Base-by-base conservation (phyloP, 1,140 invertebrate genomes). In the Apis dorsata region DNA sequence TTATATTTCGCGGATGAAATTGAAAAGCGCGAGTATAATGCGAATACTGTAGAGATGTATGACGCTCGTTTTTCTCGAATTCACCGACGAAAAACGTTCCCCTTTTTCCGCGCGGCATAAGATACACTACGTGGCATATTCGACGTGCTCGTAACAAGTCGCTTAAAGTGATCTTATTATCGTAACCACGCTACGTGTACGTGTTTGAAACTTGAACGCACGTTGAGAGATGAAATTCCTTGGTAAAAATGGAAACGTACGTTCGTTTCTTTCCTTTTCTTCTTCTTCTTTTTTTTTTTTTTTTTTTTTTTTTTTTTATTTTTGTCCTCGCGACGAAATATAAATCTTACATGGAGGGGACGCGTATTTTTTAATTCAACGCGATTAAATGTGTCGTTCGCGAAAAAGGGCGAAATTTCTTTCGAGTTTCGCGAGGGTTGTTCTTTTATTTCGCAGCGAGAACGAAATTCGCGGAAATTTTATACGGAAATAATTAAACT, bases 321-420 rank as follows among this genome's bases (percentile, higher is more conserved):
- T 17, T 72, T 63, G 44, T 74, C 4, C 11, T 1, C 2, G 70
- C 73, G 1, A 63, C 73, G 73, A 19, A 34, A 34, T 34, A 34
- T 34, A 44, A 44, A 44, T 44, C 34, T 44, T 44, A 10, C 15
- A n/a, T 4, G 49, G 11, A 51, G 19, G 19, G 62, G 28, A 68
- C 62, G 72, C 66, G 74, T 81, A 81, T 81, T 81, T 81, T 44
- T 81, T 75, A 81, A 81, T 81, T 75, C 24, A 68, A 66, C 65
- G 49, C 15, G 53, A 9, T 19, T 21, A 15, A 17, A 49, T 17
- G 57, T 44, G 66, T 78, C 28, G 49, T 44, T 70, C 17, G 77
- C 44, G 19, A 19, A 1, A 7, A 12, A 19, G 19, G 12, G n/a
- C n/a, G 21, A 9, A 68, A 69, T 49, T 77, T 60, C 55, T 60